A percentile compares a stretch with the other conserved stretches of the same genome.
phyloP scores from a whole-genome alignment of 1,140 invertebrate genomes.

The Hirudo medicinalis region DNA sequence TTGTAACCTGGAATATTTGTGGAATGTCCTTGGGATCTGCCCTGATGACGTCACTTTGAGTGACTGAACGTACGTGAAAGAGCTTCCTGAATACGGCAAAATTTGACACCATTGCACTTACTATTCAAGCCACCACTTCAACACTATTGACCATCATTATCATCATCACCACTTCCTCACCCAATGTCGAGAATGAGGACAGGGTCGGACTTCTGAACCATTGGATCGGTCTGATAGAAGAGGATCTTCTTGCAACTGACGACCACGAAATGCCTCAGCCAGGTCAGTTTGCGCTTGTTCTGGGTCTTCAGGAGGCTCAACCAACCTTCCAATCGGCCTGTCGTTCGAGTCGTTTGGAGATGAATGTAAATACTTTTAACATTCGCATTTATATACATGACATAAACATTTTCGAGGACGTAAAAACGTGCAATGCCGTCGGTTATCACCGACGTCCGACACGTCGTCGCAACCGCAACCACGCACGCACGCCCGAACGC shows the following conservation, averaged over 20 bases:
- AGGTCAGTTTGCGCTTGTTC: conserved; percentile 72
- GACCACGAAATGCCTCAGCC: conserved; percentile 92
- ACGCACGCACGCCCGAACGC: not conserved
- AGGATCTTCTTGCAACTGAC: conserved; percentile 92
- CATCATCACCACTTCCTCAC: conserved; percentile 43
- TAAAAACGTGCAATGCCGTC: not conserved
- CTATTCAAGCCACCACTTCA: not conserved
- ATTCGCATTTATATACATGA: no score
- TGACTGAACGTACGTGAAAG: conserved; percentile 92
- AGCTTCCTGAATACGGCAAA: conserved; percentile 60
- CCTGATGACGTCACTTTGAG: conserved; percentile 93
- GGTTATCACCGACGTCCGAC: not conserved
- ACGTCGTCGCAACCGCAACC: no score
- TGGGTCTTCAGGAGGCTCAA: conserved; percentile 86
- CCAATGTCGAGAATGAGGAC: conserved; percentile 85
- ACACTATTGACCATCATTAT: conserved; percentile 3
- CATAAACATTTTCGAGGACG: no score
- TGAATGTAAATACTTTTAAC: not conserved
- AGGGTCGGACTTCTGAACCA: conserved; percentile 87
- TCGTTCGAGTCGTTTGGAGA: conserved; percentile 37
- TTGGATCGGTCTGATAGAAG: conserved; percentile 87
- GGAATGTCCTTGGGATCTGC: conserved; percentile 97
- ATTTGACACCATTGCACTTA: not conserved
- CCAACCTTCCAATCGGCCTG: conserved; percentile 82
- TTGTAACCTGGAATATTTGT: conserved; percentile 77